Conservation (phyloP, 2,888 invertebrate species). For the Lithophane ornitopus region DNA sequence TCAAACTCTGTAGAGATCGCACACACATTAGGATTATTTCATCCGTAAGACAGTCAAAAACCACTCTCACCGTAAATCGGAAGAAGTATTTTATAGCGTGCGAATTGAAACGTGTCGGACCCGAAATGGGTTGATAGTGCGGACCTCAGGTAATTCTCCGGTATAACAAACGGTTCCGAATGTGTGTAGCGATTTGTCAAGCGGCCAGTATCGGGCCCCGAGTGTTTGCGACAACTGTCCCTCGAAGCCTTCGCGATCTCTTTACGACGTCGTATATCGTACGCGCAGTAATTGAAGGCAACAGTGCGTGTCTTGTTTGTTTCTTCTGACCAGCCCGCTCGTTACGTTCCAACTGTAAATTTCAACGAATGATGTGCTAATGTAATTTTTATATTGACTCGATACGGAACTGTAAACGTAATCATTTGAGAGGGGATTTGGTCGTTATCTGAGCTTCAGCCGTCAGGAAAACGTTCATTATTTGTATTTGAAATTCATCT, state of each 20-base stretch:
- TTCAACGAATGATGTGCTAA: slow-evolving; percentile 67
- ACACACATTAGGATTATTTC: slow-evolving; percentile 16
- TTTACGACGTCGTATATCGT: slow-evolving; percentile 76
- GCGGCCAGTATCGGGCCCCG: slow-evolving; percentile 48
- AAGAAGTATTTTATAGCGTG: slow-evolving; percentile 58
- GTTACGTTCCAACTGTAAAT: slow-evolving; percentile 75
- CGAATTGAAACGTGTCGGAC: slow-evolving; percentile 59
- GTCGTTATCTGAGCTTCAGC: slow-evolving; percentile 37
- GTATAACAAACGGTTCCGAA: slow-evolving; percentile 62
- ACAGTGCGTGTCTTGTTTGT: slow-evolving; percentile 77
- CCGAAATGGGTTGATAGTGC: slow-evolving; percentile 59
- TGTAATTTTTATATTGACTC: slow-evolving; percentile 61
- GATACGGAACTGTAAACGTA: slow-evolving; percentile 53
- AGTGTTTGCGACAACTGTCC: slow-evolving; percentile 57
- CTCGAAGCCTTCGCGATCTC: slow-evolving; percentile 59
- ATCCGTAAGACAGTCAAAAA: slow-evolving; percentile 21
- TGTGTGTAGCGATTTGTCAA: slow-evolving; percentile 68
- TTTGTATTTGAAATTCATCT: slow-evolving; percentile 54
- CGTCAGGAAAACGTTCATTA: slow-evolving; percentile 37
- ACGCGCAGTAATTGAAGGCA: slow-evolving; percentile 76
- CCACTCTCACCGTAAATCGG: slow-evolving; percentile 35
- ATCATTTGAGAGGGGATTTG: slow-evolving; percentile 40
- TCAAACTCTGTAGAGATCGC: slow-evolving; percentile 18
- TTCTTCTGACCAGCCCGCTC: slow-evolving; percentile 73
- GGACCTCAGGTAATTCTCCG: slow-evolving; percentile 59